These are phyloP conservation scores for Octopus sinensis DNA, from an alignment of 1,140 invertebrate species.

Conservation along the genomic window DNA sequence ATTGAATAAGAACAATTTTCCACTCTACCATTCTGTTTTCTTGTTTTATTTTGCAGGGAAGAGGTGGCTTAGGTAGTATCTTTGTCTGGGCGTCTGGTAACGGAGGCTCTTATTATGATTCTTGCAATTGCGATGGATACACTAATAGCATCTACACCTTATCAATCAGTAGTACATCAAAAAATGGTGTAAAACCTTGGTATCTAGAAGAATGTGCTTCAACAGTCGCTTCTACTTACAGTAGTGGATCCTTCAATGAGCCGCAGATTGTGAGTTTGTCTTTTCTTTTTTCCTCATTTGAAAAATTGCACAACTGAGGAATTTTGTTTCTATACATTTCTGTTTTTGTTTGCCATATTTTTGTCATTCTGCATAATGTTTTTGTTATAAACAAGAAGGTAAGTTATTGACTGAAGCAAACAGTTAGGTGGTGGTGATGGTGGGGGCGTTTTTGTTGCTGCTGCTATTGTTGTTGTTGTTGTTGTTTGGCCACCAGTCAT, in stretches of 20 bases:
- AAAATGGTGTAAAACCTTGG: constrained; percentile 83
- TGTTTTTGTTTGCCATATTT: background rate
- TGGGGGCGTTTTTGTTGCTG: no score
- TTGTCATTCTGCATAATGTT: background rate
- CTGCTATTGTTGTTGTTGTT: no score
- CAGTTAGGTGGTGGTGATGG: no score
- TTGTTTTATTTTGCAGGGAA: constrained; percentile 65
- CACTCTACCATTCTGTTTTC: background rate
- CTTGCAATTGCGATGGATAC: constrained; percentile 98
- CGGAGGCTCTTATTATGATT: constrained; percentile 91
- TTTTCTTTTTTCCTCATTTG: background rate
- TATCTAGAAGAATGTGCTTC: constrained; percentile 97
- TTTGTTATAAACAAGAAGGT: background rate
- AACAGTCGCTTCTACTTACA: constrained; percentile 92
- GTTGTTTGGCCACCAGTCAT: no score
- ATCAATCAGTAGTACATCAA: constrained; percentile 94
- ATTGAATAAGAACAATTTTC: background rate
- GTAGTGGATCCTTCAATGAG: constrained; percentile 73
- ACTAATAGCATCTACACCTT: constrained; percentile 98
- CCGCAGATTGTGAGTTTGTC: constrained; percentile 45
- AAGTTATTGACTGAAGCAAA: no score
- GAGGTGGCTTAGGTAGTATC: constrained; percentile 94
- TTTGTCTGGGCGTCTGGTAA: constrained; percentile 99
- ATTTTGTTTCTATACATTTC: background rate
- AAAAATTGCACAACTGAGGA: background rate